Percentiles rank a stretch among this genome's conserved stretches.
Evolutionary conservation across 2,113 vertebrate genomes (phyloP).

Genomic region (Mobula birostris): DNA sequence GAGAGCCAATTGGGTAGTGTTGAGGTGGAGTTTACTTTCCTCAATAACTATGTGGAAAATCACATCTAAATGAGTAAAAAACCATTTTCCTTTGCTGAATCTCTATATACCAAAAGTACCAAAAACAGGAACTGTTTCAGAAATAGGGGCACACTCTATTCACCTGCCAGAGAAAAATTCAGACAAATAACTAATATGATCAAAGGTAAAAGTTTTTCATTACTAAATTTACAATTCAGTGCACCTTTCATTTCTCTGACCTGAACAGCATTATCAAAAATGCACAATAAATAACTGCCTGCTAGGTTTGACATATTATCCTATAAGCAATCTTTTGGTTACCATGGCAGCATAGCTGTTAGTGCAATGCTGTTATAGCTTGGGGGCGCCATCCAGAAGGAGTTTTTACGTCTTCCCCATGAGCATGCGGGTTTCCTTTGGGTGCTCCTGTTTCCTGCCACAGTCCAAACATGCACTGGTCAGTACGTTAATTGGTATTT

Average conservation of each 20-base stretch:
- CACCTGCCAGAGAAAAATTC: background rate
- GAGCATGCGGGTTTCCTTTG: too few relatives aligned
- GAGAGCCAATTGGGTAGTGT: too few relatives aligned
- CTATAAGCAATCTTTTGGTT: background rate
- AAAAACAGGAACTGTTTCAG: background rate
- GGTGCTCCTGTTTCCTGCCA: too few relatives aligned
- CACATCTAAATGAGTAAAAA: background rate
- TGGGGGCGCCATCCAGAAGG: too few relatives aligned
- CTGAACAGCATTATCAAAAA: background rate
- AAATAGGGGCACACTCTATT: background rate
- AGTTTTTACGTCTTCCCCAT: too few relatives aligned
- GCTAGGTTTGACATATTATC: background rate
- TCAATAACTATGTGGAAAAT: too few relatives aligned
- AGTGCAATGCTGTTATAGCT: too few relatives aligned
- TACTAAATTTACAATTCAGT: background rate
- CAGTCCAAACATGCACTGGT: too few relatives aligned
- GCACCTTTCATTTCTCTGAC: background rate
- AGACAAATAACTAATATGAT: background rate
- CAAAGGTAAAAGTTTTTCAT: background rate
- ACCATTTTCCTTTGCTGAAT: background rate
- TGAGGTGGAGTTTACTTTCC: too few relatives aligned
- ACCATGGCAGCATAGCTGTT: too few relatives aligned
- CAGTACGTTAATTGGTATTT: too few relatives aligned
- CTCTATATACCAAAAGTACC: background rate
- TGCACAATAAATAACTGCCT: background rate